These are phyloP conservation scores for Labrus mixtus DNA, from an alignment of 2,113 vertebrate genomes.

Conservation along the genomic window DNA sequence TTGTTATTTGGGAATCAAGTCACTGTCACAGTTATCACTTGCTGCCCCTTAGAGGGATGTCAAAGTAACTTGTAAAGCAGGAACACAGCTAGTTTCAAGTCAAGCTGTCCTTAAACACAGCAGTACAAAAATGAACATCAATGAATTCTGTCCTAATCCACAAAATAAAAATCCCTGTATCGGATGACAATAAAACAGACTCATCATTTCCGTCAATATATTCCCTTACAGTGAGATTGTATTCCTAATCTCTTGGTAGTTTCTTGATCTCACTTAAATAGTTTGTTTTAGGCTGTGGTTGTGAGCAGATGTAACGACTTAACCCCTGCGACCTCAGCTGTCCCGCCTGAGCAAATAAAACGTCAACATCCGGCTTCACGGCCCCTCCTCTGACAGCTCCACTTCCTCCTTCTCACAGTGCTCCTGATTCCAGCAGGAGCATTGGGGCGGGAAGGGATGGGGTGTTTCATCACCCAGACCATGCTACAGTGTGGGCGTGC, in stretches of 20 bases:
- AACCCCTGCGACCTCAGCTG: conserved; percentile 80
- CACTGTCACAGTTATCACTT: not conserved
- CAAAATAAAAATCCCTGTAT: not conserved
- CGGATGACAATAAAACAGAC: not conserved
- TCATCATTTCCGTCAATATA: not conserved
- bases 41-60: not conserved
- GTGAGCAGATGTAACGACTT: conserved; percentile 82
- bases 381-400: conserved; percentile 74
- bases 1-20: too few species aligned
- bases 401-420: conserved; percentile 75
- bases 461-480: conserved; percentile 16
- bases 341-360: conserved; percentile 83
- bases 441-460: conserved; percentile 6
- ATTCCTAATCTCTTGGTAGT: not conserved
- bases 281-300: conserved; percentile 34
- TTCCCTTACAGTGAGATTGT: not conserved
- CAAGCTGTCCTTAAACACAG: not conserved
- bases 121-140: not conserved
- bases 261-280: conserved; percentile 25
- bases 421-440: conserved; percentile 21
- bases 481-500: not conserved
- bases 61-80: not conserved
- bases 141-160: not conserved
- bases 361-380: conserved; percentile 81
- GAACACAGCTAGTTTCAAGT: not conserved